These are phyloP conservation scores for Morus bassanus DNA, from an alignment of 2,797 vertebrate species.

Conservation along the genomic window DNA sequence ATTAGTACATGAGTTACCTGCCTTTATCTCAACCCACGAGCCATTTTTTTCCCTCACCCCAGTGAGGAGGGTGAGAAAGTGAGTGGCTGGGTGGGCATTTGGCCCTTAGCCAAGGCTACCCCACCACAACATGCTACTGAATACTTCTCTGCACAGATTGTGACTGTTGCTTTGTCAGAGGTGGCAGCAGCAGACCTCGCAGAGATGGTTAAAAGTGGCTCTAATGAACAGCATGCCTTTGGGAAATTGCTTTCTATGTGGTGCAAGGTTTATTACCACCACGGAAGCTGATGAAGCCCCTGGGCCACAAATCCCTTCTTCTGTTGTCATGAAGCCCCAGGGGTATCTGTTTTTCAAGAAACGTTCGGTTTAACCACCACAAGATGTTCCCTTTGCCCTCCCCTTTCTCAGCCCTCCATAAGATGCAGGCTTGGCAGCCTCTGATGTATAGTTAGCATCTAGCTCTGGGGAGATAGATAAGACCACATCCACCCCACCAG, in stretches of 20 bases:
- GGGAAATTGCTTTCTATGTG: not conserved
- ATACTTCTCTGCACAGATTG: not conserved
- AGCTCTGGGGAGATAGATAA: not conserved
- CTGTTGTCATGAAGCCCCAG: not conserved
- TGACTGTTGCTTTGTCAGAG: not conserved
- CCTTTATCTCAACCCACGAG: not conserved
- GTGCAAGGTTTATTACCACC: not conserved
- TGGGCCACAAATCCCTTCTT: not conserved
- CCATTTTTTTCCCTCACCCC: too few species aligned
- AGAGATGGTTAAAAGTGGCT: not conserved
- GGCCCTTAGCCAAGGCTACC: not conserved
- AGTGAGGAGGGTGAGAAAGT: not conserved
- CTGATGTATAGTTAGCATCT: not conserved
- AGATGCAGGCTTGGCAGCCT: not conserved
- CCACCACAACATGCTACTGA: not conserved
- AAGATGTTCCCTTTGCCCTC: not conserved
- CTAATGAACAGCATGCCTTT: fast-evolving
- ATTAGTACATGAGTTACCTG: fast-evolving
- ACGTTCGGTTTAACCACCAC: not conserved
- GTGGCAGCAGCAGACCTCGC: not conserved
- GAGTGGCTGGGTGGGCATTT: not conserved
- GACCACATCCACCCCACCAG: not conserved
- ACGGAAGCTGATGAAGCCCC: not conserved
- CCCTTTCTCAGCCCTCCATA: not conserved
- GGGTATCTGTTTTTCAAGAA: not conserved